A percentile compares a stretch with the other conserved stretches of the same genome.
phyloP scores from a whole-genome alignment of 2,113 vertebrate genomes.

The Aythya baeri region DNA sequence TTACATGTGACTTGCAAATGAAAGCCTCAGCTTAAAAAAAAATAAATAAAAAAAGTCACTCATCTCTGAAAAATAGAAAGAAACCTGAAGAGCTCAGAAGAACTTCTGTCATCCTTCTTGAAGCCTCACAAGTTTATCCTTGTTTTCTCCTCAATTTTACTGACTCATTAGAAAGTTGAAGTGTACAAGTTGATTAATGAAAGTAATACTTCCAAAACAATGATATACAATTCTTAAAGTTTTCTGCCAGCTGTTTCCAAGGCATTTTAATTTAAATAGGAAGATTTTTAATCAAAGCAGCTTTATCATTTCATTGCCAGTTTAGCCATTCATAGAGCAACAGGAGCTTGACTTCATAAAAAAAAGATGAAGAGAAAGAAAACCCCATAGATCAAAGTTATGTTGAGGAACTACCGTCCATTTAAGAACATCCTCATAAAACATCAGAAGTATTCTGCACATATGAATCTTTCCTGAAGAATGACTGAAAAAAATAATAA shows the following conservation, averaged over 20 bases:
- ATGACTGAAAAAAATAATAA: background rate
- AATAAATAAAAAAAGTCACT: background rate
- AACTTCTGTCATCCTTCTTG: background rate
- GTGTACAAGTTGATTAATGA: background rate
- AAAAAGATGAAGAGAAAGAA: background rate
- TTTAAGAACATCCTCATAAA: background rate
- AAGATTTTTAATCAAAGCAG: background rate
- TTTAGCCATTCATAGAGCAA: background rate
- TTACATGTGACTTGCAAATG: background rate
- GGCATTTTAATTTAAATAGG: background rate
- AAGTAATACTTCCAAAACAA: background rate
- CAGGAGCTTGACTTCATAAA: background rate
- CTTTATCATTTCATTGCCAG: background rate
- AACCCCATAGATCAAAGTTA: background rate
- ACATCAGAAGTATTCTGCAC: background rate
- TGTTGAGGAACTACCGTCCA: background rate
- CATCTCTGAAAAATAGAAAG: background rate
- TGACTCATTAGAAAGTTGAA: background rate
- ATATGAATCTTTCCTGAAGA: background rate
- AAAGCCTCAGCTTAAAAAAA: background rate
- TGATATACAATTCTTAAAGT: background rate
- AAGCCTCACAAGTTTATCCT: background rate
- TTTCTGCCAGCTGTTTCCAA: background rate
- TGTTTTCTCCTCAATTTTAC: background rate
- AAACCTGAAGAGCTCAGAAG: background rate